These are phyloP conservation scores for Charadrius vociferus DNA, from an alignment of 2,113 vertebrate species.

Conservation along the genomic window DNA sequence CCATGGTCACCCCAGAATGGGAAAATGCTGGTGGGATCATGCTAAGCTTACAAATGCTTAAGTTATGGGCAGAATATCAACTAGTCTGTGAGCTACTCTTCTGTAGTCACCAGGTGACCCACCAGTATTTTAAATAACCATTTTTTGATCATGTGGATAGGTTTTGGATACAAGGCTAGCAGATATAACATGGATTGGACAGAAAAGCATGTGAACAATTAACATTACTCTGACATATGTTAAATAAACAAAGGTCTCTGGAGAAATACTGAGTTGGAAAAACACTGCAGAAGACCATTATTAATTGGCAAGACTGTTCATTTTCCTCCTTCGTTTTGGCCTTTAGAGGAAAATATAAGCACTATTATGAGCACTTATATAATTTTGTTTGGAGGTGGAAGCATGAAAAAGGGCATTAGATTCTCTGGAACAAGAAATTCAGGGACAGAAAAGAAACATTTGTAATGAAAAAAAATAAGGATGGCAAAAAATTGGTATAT, in stretches of 20 bases:
- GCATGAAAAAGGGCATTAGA: neutral
- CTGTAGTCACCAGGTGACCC: neutral
- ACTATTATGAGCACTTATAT: neutral
- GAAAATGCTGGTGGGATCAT: neutral
- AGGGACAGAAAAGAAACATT: neutral
- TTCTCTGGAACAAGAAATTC: neutral
- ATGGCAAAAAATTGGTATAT: neutral
- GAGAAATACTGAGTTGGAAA: neutral
- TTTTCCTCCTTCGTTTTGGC: neutral
- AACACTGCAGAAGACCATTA: neutral
- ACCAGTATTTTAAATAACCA: neutral
- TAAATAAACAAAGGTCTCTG: neutral
- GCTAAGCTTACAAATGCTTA: neutral
- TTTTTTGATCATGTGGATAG: neutral
- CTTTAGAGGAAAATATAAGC: neutral
- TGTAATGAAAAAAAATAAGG: neutral
- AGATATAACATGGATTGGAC: neutral
- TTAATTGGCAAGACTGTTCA: neutral
- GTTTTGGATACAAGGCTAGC: neutral
- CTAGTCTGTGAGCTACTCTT: neutral
- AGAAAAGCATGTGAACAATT: neutral
- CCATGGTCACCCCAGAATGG: neutral
- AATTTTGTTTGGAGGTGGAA: neutral
- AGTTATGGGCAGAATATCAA: neutral
- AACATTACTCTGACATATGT: rapidly evolving